These are phyloP conservation scores for Ommatoiulus sabulosus DNA, from an alignment of 2,888 invertebrate species.

Conservation along the genomic window DNA sequence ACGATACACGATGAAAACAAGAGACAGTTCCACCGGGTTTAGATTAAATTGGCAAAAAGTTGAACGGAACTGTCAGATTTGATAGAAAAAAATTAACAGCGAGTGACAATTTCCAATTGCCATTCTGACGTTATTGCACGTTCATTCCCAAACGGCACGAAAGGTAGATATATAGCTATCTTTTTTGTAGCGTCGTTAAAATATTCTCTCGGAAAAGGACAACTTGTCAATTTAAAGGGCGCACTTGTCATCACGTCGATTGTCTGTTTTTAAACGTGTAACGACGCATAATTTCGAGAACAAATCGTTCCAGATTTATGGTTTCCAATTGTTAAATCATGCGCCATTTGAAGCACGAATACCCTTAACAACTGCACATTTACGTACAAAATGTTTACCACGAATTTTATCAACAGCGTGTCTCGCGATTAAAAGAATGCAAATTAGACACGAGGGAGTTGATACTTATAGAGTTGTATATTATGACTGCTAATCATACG, in stretches of 20 bases:
- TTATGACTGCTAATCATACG: too few species aligned
- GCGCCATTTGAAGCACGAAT: not conserved
- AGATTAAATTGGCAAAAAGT: not conserved
- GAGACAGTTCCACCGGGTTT: not conserved
- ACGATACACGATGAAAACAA: not conserved
- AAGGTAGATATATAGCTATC: not conserved
- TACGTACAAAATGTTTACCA: too few species aligned
- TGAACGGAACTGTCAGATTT: not conserved
- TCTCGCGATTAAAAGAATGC: not conserved
- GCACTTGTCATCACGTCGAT: not conserved
- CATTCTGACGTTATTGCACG: not conserved
- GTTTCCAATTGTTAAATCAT: not conserved
- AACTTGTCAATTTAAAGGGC: not conserved
- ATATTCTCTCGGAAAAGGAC: not conserved
- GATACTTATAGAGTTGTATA: not conserved
- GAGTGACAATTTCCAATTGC: not conserved
- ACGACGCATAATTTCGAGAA: not conserved
- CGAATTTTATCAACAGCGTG: not conserved
- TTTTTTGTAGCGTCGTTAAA: not conserved
- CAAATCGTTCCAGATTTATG: not conserved
- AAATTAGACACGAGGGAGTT: not conserved
- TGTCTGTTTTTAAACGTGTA: not conserved
- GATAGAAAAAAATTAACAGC: conserved; percentile 10
- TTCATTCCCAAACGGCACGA: not conserved
- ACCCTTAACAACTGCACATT: not conserved